Conservation (phyloP, 2,888 invertebrate genomes). For the Trissolcus brochymenae region DNA sequence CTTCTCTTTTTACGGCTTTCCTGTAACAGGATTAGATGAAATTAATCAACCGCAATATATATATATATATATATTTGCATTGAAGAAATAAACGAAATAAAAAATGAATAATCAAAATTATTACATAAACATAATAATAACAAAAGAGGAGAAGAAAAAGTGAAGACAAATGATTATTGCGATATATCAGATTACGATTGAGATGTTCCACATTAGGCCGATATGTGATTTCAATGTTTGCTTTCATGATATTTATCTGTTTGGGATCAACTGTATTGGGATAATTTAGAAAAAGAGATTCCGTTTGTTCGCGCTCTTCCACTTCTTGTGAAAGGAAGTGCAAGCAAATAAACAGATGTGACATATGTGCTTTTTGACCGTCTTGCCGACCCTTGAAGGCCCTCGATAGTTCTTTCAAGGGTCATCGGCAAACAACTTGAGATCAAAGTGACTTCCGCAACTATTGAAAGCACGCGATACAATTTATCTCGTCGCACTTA, state of each 20-base stretch:
- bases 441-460: slow-evolving; percentile 58
- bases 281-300: slow-evolving; percentile 46
- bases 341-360: slow-evolving; percentile 51
- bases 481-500: slow-evolving; percentile 32
- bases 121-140: no score
- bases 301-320: slow-evolving; percentile 37
- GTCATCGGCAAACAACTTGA: slow-evolving; percentile 45
- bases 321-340: slow-evolving; percentile 45
- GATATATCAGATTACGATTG: no score
- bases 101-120: no score
- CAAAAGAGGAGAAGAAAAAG: no score
- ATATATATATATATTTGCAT: slow-evolving; percentile 9
- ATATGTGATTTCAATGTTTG: slow-evolving; percentile 9
- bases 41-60: slow-evolving; percentile 31
- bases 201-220: no score
- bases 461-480: slow-evolving; percentile 47
- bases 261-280: slow-evolving; percentile 23
- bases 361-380: slow-evolving; percentile 52
- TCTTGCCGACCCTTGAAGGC: slow-evolving; percentile 32
- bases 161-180: no score
- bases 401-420: slow-evolving; percentile 45
- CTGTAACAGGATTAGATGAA: slow-evolving; percentile 39
- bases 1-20: slow-evolving; percentile 28
- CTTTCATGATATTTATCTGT: slow-evolving; percentile 25
- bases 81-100: no score